Evolutionary conservation across 2,888 invertebrate species (phyloP), one percentile per base, ranked within the genome.

Genomic region (Choreutis nemorana): DNA sequence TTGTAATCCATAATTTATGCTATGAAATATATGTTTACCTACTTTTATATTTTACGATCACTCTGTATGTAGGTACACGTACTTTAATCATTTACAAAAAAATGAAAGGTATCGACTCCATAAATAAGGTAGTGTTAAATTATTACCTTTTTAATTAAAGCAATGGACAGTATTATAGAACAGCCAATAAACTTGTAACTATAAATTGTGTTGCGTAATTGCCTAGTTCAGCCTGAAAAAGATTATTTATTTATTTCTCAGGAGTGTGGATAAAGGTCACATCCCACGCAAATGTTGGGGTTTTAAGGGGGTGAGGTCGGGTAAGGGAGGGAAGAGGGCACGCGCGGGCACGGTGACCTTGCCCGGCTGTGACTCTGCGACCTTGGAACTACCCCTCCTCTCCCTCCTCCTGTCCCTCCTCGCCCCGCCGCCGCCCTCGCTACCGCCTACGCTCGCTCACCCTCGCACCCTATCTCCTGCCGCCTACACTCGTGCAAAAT

Each of bases 341-440:
- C 68, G 72, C 70, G 73, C 71, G 72, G 73, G 70, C 71, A 68
- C 61, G 59, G 57, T 57, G 75, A 77, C 77, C 77, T 77, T 78
- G 77, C 77, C 77, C 77, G 77, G 75, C 73, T 65, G 73, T 78
- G 77, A 78, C 77, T 77, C 73, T 68, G 71, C 68, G 75, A 77
- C 77, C 77, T 75, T 77, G 73, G 71, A 70, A 65, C 72, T 63
- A 58, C 50, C 48, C 55, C 49, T 41, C 48, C 46, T 42, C 46
- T 34, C 44, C 41, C 33, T 39, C 28, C 35, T 32, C 36, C 42
- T 39, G 44, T 34, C 42, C 38, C 32, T 39, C 23, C 48, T 30
- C 41, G 21, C 40, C 16, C 39, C 4, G 35, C 36, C 38, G 41
- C 37, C 29, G 35, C 36, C 41, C 38, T 38, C 38, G 44, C 38